Evolutionary conservation across 2,888 invertebrate species (phyloP), one percentile per base, ranked within the genome.

Genomic region (Caenorhabditis plicata): DNA sequence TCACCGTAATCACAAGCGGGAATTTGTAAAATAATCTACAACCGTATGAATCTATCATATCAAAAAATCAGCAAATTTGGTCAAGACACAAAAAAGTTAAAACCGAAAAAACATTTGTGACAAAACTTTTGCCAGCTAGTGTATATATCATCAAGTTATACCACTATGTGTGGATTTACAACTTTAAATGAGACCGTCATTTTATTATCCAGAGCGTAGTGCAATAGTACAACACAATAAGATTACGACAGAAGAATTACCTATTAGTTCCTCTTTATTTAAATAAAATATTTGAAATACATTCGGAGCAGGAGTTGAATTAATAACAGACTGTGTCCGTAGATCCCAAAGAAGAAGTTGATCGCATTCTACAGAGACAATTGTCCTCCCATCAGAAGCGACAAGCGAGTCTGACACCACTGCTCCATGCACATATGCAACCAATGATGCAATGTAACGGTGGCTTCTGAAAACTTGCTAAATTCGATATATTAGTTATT

Each of bases 301-400:
- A 22, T 61, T 54, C 3, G 65, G 62, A 8, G 74, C 66, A 29
- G 61, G 66, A 5, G 66, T 22, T 11, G 76, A 68, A 46, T 72
- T 55, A 9, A 65, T 50, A 3, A 77, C 77, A 1, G 68, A 68
- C 35, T 77, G 77, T 3, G 77, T 77, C 38, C 69, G 52, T 32
- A 77, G 55, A 50, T 77, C 77, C 75, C 77, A 77, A 1, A 77
- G 41, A 8, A 77, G 49, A 4, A 77, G 61, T 19, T 67, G 57
- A 44, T 77, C 77, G 1, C 67, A 68, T 46, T 68, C 64, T 0
- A 68, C 51, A 7, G 68, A 55, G 9, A 64, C 43, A 9, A 54
- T 43, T 9, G 57, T 57, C 52, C 57, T 51, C 29, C 75, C 76
- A 47, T 74, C 74, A 2, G 57, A 26, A 2, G 75, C 51, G n/a